Evolutionary conservation across 2,113 vertebrate species (phyloP), one percentile per base, ranked within the genome.

Genomic region (Fulica atra): DNA sequence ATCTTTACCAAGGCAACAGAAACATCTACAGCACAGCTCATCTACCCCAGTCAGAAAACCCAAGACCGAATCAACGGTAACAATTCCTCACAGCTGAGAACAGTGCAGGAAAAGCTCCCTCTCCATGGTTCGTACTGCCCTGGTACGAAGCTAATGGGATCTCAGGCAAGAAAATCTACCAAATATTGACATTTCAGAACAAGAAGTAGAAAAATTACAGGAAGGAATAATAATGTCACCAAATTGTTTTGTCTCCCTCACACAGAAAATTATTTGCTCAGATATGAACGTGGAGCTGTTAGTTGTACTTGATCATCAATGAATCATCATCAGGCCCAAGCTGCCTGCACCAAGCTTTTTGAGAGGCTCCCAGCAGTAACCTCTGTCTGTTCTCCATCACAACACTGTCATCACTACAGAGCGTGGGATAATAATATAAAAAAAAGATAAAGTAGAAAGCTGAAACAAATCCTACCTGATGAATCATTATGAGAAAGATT

Each of bases 401-500:
- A 86, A 46, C 83, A 59, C 66, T 83, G 64, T 81, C 96, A 95
- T 89, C 80, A 44, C 69, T 95, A 74, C 31, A 69, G 44, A 95
- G 83, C 1, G 53, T 92, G 66, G 91, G 86, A 89, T 85, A 93
- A 89, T 64, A 40, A 61, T 8, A 23, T 5, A n/a, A 23, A 82
- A 81, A 73, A 44, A 33, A 66, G 12, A 51, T 26, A 60, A 54
- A 60, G 72, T 51, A 89, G 57, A 92, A 81, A 96, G 65, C 48
- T 9, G 14, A 92, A 96, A 84, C 12, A 61, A 88, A 92, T 88
- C 54, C 68, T 68, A 89, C 80, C 65, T 95, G 70, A 95, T 96
- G 95, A 97, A 87, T 97, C 93, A 95, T 57, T 61, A 42, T 8
- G 84, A 57, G 65, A 85, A 91, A 92, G 65, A 42, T 60, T 29